A percentile compares a stretch with the other conserved stretches of the same genome.
These are phyloP conservation scores for Uromys caudimaculatus DNA, from an alignment of 2,797 vertebrate genomes.

Conservation along the genomic window DNA sequence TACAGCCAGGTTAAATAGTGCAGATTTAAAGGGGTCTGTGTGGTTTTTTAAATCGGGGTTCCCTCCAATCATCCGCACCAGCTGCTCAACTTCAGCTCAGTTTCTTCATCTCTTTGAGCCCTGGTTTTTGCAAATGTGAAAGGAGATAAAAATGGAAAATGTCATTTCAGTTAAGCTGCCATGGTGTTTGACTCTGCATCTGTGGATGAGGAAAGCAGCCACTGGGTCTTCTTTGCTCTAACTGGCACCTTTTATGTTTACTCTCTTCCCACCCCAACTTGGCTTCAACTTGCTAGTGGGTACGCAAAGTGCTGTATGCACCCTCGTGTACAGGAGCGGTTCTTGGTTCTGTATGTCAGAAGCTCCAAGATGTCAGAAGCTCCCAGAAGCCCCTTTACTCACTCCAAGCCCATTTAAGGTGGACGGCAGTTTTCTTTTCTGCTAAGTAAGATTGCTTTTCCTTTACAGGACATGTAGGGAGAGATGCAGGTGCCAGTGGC, in stretches of 20 bases:
- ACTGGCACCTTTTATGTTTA: neutral
- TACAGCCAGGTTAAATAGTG: neutral
- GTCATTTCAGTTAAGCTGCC: neutral
- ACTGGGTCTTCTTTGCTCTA: neutral
- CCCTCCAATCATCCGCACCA: neutral
- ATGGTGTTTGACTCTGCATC: neutral
- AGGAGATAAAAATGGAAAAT: neutral
- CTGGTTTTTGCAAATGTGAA: neutral
- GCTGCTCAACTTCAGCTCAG: neutral
- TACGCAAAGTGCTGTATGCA: neutral
- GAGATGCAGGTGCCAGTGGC: constrained; percentile 81
- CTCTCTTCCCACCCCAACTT: neutral
- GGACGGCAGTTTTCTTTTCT: constrained; percentile 53
- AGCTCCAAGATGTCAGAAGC: neutral
- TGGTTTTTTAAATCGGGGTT: neutral
- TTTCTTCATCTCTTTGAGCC: neutral
- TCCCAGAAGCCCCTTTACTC: neutral
- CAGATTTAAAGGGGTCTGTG: neutral
- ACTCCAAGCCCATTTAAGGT: neutral
- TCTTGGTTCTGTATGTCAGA: neutral
- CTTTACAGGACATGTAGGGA: constrained; percentile 77
- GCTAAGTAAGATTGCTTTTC: constrained; percentile 71
- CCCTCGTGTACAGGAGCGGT: neutral
- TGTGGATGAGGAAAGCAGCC: neutral
- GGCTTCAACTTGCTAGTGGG: neutral